Base-by-base conservation (phyloP, 1,140 invertebrate genomes). In the Drosophila chauvacae region DNA sequence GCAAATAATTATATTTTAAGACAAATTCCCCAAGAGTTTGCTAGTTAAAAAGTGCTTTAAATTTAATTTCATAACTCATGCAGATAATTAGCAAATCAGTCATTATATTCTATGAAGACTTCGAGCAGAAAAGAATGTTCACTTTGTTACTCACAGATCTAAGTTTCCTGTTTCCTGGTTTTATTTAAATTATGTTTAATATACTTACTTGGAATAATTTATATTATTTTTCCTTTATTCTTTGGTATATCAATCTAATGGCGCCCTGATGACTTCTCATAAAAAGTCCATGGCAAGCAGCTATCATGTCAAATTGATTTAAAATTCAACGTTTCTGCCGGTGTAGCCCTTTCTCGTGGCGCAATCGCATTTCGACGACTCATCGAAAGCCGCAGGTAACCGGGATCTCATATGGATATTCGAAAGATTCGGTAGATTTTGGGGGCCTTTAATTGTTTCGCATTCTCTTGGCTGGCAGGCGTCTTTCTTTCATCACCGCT, bases 381-480 rank as follows among this genome's bases (percentile, higher is more conserved):
- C 85, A 90, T 90, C 64, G 58, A 80, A 77, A 85, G 85, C 85
- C 85, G 75, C 85, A 90, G 85, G 81, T 90, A 77, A 35, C 39
- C 42, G 18, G 41, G 47, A 23, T 44, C 16, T 37, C 51, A 20
- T 41, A 71, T 74, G 76, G 66, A 81, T 72, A 80, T 87, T 80
- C 70, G 51, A 55, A 37, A 55, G 51, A 55, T 55, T 55, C 51
- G 51, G 51, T 55, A 37, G 51, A 55, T 37, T 55, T 55, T 55
- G 2, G 74, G 76, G 71, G 73, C 41, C 41, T 73, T 90, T 90
- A 90, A 90, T 90, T 90, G 85, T 90, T 90, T 88, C 58, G 60
- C 62, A 66, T 81, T 66, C 62, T 42, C 55, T 53, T 11, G 48
- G 56, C 23, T 28, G 65, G 47, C 47, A 56, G 50, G 64, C 69